These are phyloP conservation scores for Myrmophylax atrothorax DNA, from an alignment of 2,113 vertebrate species.

Conservation along the genomic window DNA sequence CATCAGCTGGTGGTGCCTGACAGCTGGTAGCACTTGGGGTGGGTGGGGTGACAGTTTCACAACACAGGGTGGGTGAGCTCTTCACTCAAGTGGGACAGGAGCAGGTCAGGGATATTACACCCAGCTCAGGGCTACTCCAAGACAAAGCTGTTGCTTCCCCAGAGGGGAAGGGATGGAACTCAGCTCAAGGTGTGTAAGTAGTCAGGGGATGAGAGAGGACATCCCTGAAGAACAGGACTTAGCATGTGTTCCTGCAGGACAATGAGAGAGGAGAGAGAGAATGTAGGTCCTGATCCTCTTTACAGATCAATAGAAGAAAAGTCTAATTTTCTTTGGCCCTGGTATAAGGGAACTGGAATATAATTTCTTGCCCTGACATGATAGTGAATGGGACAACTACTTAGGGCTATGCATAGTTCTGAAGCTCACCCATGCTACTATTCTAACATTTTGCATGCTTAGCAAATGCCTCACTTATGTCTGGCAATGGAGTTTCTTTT, in stretches of 20 bases:
- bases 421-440: background rate
- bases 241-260: background rate
- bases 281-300: background rate
- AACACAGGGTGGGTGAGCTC: background rate
- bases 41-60: background rate
- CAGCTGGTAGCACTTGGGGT: fast-evolving
- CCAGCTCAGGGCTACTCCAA: background rate
- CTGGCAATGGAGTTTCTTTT: background rate
- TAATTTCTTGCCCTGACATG: background rate
- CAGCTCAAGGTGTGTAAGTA: background rate
- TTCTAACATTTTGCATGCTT: background rate
- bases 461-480: background rate
- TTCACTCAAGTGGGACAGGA: background rate
- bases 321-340: background rate
- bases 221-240: background rate
- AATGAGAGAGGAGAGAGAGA: background rate
- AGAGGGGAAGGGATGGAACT: background rate
- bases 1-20: fast-evolving
- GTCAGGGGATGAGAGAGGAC: background rate
- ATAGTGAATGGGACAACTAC: background rate
- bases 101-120: background rate
- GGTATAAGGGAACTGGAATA: background rate
- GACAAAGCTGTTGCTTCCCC: background rate
- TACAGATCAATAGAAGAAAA: background rate
- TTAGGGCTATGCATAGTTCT: background rate